phyloP scores from a whole-genome alignment of 2,888 invertebrate genomes.

The Drosophila diplacantha region DNA sequence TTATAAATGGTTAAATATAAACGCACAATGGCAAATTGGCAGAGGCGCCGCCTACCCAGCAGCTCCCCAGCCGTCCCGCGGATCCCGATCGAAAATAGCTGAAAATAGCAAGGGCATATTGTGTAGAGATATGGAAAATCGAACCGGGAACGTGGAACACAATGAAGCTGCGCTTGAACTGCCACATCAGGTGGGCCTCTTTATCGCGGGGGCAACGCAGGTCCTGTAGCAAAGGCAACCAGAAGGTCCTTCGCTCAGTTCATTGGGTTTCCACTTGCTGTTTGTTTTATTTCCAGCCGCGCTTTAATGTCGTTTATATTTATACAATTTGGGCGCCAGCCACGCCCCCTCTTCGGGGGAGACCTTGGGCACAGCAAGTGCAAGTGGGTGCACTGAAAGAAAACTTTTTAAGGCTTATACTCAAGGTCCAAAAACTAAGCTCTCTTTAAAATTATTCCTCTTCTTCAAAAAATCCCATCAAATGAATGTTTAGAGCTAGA shows the following conservation, averaged over 20 bases:
- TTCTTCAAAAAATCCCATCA: not conserved
- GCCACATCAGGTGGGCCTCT: slow-evolving; percentile 40
- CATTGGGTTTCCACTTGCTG: slow-evolving; percentile 64
- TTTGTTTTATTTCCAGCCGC: slow-evolving; percentile 69
- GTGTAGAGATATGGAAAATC: slow-evolving; percentile 69
- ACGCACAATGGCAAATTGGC: slow-evolving; percentile 49
- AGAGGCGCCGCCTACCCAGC: slow-evolving; percentile 5
- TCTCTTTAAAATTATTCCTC: not conserved
- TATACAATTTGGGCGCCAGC: slow-evolving; percentile 56
- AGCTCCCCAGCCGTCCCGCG: slow-evolving; percentile 22
- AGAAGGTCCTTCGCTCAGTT: slow-evolving; percentile 52
- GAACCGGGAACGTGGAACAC: slow-evolving; percentile 44
- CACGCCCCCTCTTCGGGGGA: slow-evolving; percentile 12
- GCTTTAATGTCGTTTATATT: slow-evolving; percentile 70
- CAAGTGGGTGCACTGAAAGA: slow-evolving; percentile 37
- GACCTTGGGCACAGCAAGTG: slow-evolving; percentile 39
- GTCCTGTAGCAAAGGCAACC: not conserved
- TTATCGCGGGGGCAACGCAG: slow-evolving; percentile 9
- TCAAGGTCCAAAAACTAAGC: not conserved
- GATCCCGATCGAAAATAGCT: slow-evolving; percentile 51
- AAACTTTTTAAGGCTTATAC: not conserved
- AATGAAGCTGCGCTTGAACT: slow-evolving; percentile 59
- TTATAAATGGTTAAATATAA: slow-evolving; percentile 66
- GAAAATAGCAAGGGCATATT: slow-evolving; percentile 44
- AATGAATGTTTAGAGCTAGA: no score